These are phyloP conservation scores for Apis florea DNA, from an alignment of 1,140 invertebrate species.

Conservation along the genomic window DNA sequence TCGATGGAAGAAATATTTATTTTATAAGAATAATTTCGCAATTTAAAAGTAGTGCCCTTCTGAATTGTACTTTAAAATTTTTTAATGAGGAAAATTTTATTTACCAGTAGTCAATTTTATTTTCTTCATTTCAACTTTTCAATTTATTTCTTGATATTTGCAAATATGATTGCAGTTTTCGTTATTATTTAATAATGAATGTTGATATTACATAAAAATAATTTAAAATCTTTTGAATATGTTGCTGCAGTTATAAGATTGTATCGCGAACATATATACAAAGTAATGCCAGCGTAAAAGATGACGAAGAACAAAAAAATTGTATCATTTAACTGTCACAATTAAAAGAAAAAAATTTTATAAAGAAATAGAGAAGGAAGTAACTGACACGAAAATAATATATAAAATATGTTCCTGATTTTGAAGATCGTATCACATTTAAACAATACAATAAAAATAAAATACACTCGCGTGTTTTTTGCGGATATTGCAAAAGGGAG, in stretches of 20 bases:
- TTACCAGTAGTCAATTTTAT: not conserved
- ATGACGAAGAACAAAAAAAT: slow-evolving; percentile 9
- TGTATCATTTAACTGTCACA: slow-evolving; percentile 38
- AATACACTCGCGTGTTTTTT: slow-evolving; percentile 44
- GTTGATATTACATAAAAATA: not conserved
- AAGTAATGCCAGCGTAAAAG: not conserved
- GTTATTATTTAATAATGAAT: not conserved
- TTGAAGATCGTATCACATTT: slow-evolving; percentile 35
- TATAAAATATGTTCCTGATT: slow-evolving; percentile 60
- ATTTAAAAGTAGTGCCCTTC: not conserved
- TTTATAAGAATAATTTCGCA: not conserved
- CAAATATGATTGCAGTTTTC: no score
- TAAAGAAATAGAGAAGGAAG: not conserved
- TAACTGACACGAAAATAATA: slow-evolving; percentile 21
- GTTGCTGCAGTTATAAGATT: not conserved
- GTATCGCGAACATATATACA: not conserved
- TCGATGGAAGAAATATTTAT: not conserved
- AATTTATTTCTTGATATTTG: not conserved
- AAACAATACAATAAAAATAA: slow-evolving; percentile 30
- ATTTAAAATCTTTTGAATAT: not conserved
- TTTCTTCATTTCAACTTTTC: not conserved
- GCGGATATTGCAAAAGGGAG: slow-evolving; percentile 35
- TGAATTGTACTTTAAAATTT: not conserved
- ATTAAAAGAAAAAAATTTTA: slow-evolving; percentile 17
- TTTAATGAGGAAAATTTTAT: no score